phyloP scores from a whole-genome alignment of 2,888 invertebrate species.

The Blastobasis lacticolella region DNA sequence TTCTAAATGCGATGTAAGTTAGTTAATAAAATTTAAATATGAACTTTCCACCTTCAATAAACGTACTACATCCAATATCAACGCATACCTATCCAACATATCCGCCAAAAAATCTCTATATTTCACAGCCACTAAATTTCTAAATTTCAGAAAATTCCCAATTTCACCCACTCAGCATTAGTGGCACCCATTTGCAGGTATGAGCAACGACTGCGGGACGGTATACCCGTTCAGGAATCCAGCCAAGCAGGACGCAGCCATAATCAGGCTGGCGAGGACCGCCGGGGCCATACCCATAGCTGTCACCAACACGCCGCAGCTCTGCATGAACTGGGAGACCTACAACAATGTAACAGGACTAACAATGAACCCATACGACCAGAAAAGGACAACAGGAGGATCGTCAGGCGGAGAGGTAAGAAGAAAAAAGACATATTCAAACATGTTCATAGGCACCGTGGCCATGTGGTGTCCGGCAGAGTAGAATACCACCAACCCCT shows the following conservation, averaged over 20 bases:
- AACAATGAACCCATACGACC: constrained; percentile 92
- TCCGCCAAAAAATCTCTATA: too few relatives aligned
- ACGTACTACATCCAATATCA: too few relatives aligned
- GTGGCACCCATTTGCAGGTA: constrained; percentile 56
- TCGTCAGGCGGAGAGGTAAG: constrained; percentile 91
- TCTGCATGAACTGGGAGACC: constrained; percentile 94
- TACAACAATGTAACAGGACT: constrained; percentile 90
- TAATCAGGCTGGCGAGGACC: constrained; percentile 78
- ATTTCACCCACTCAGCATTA: too few relatives aligned
- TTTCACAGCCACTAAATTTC: too few relatives aligned
- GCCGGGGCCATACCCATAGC: constrained; percentile 90
- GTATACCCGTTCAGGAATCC: constrained; percentile 72
- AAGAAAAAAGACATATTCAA: neutral
- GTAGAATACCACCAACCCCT: too few relatives aligned
- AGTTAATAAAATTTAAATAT: too few relatives aligned
- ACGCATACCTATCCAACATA: too few relatives aligned
- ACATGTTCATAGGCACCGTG: neutral
- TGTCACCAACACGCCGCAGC: constrained; percentile 92
- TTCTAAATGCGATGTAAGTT: too few relatives aligned
- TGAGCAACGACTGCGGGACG: constrained; percentile 85
- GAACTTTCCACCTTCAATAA: too few relatives aligned
- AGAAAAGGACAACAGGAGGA: constrained; percentile 86
- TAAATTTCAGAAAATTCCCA: too few relatives aligned
- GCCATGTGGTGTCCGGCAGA: too few relatives aligned
- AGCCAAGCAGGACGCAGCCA: constrained; percentile 83